Base-by-base conservation (phyloP, 2,113 vertebrate species). In the Proteles cristata region DNA sequence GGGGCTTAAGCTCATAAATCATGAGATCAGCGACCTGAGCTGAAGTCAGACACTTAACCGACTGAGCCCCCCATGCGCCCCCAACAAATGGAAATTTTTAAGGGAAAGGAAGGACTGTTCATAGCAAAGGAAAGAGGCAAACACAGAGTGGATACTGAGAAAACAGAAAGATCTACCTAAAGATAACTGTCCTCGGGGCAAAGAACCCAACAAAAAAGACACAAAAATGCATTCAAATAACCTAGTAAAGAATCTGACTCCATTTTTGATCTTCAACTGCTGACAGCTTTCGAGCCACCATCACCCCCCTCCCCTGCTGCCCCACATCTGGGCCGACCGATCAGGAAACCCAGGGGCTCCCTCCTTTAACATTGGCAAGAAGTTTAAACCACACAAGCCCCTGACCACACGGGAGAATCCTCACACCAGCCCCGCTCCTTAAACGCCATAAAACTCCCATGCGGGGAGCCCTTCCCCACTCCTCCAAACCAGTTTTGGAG, bases 131-230 rank as follows among this genome's bases (percentile, higher is more conserved):
- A 91, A 84, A 80, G 33, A 93, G 73, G 80, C 33, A 79, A 63
- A 68, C 35, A 50, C 48, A 85, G 82, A 86, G 16, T 15, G 39
- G 45, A 63, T 58, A 25, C 25, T 69, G 19, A 58, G 25, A 90
- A 63, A 50, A 97, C 55, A 88, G 92, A 65, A 85, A 91, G 53
- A 28, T 31, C 84, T 69, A 23, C 10, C 31, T 53, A 69, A 76
- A 25, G 12, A 74, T 45, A n/a, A 85, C 4, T 35, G 79, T 89
- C 48, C 21, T 66, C 23, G 89, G 63, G 74, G 61, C 35, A 68
- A 91, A 85, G 43, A 85, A 55, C 45, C 23, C 1, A 66, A 66
- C 80, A 7, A 48, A 73, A 79, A 2, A 83, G 45, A 73, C 50
- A 82, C 77, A 71, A 88, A 92, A 61, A 84, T 26, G 16, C 53